A percentile compares a stretch with the other conserved stretches of the same genome.
Evolutionary conservation across 1,140 invertebrate species (phyloP).

Genomic region (Centruroides vittatus): DNA sequence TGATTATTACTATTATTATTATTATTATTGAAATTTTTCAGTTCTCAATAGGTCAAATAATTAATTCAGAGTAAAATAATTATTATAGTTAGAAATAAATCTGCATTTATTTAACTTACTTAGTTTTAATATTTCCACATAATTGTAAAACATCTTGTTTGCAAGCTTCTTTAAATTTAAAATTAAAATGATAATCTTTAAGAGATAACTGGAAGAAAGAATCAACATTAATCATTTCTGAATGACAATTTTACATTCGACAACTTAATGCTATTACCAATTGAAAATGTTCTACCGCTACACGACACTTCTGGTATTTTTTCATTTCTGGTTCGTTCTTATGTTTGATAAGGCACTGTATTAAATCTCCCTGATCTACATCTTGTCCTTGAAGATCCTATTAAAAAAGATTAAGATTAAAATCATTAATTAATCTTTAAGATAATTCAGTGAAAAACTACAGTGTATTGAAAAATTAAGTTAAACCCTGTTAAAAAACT

Average conservation of each 20-base stretch:
- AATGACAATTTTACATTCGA: neutral
- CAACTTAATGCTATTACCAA: slow-evolving; percentile 24
- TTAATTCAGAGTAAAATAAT: too few relatives aligned
- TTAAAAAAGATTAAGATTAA: neutral
- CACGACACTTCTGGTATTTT: slow-evolving; percentile 63
- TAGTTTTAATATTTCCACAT: slow-evolving; percentile 40
- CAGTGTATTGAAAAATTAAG: too few relatives aligned
- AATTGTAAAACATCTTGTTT: slow-evolving; percentile 61
- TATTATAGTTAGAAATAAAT: too few relatives aligned
- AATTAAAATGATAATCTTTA: slow-evolving; percentile 87
- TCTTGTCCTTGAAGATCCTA: slow-evolving; percentile 21
- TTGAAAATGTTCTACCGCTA: slow-evolving; percentile 79
- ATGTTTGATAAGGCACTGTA: slow-evolving; percentile 84
- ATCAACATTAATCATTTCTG: neutral
- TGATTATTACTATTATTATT: too few relatives aligned
- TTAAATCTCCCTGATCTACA: slow-evolving; percentile 48
- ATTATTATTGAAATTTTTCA: too few relatives aligned
- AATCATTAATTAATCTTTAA: too few relatives aligned
- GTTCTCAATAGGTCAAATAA: too few relatives aligned
- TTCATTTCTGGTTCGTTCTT: slow-evolving; percentile 64
- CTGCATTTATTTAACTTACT: slow-evolving; percentile 6
- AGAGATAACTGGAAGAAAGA: slow-evolving; percentile 35
- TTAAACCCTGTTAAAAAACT: too few relatives aligned
- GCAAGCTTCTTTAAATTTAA: slow-evolving; percentile 90
- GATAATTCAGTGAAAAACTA: too few relatives aligned